Conservation (phyloP, 64 coral and sea anemone species). For the Stichodactyla helianthus region DNA sequence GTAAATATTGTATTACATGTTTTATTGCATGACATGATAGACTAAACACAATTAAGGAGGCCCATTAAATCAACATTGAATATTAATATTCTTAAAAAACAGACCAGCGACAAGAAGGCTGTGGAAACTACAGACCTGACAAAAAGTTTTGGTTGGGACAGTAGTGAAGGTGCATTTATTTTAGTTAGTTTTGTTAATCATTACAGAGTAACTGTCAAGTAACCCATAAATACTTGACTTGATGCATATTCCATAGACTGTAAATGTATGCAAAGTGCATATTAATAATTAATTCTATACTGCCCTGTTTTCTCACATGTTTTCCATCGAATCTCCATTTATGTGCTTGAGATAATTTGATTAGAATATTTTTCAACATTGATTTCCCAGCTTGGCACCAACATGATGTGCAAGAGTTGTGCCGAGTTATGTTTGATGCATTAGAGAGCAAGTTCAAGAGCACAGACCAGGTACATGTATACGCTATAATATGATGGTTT, state of each 20-base stretch:
- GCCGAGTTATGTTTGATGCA: slow-evolving; percentile 98
- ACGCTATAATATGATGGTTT: no score
- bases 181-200: neutral
- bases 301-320: no score
- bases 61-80: neutral
- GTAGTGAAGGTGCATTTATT: slow-evolving; percentile 72
- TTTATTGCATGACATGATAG: no score
- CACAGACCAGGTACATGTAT: slow-evolving; percentile 78
- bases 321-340: no score
- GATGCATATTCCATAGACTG: neutral
- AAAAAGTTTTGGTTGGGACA: slow-evolving; percentile 99
- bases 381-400: slow-evolving; percentile 87
- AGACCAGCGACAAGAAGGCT: slow-evolving; percentile 87
- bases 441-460: slow-evolving; percentile 90
- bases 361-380: no score
- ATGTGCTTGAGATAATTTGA: no score
- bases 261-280: neutral
- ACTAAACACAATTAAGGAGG: neutral
- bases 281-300: neutral
- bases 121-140: slow-evolving; percentile 96
- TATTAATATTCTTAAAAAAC: neutral
- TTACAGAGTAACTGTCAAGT: neutral
- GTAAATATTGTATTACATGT: no score
- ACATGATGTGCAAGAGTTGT: slow-evolving; percentile 97
- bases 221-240: neutral